Conservation (phyloP, 2,113 vertebrate species). For the Heterocephalus glaber region DNA sequence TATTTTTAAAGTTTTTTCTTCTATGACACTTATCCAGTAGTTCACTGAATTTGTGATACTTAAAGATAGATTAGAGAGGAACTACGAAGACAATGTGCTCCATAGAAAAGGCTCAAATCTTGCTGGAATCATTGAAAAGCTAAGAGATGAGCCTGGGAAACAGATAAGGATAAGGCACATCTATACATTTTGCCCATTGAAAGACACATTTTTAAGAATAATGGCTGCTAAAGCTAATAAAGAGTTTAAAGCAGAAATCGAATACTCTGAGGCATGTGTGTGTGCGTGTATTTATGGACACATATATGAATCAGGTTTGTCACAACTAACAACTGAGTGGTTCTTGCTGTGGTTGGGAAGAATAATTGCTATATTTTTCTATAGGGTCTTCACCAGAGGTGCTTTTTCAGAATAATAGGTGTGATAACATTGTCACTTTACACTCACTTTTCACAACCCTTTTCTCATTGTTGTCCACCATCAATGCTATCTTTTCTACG, state of each 20-base stretch:
- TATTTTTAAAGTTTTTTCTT: not conserved
- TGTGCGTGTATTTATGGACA: not conserved
- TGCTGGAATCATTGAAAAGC: not conserved
- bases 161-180: not conserved
- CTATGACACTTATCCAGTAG: not conserved
- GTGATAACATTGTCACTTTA: not conserved
- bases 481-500: not conserved
- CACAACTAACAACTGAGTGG: not conserved
- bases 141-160: not conserved
- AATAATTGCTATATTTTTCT: not conserved
- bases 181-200: not conserved
- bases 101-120: not conserved
- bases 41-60: not conserved
- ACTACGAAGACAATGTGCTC: not conserved
- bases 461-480: not conserved
- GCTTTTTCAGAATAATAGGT: not conserved
- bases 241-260: not conserved
- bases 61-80: not conserved
- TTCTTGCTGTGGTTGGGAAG: not conserved
- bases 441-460: not conserved
- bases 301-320: not conserved
- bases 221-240: not conserved
- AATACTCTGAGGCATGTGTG: not conserved
- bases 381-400: not conserved
- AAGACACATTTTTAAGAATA: not conserved